Base-by-base conservation (phyloP, 2,888 invertebrate species). In the Cheilosia impressa region DNA sequence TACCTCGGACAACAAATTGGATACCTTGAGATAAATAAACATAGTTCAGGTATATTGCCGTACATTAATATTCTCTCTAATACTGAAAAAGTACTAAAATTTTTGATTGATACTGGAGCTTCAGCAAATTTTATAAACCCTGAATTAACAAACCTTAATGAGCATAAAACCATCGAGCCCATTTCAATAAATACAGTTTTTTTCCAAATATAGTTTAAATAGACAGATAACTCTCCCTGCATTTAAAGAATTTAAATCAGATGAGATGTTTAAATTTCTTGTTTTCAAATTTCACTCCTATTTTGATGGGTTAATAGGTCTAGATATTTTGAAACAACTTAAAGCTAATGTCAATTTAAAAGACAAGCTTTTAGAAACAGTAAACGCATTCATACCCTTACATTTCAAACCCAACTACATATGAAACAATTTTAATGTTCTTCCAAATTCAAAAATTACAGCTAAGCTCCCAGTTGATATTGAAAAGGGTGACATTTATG, bases 281-380 rank as follows among this genome's bases (percentile, higher is more conserved):
- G n/a, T 79, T 6, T 72, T 79, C 31, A 79, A 72, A 50, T 79
- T 79, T 38, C 71, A 72, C 17, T 27, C 38, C 7, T 79, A 72
- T 45, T 79, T 72, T n/a, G 71, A 79, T 34, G 79, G 71, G 7
- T n/a, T 58, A 17, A 41, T 41, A 34, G 58, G 58, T 38, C 10
- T 58, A 17, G 19, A 58, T 9, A 72, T 66, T 2, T 9, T 71
- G 1, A 45, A 65, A 2, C 57, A 69, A 50, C 7, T 78, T 6
- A 34, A 53, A 13, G 63, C 45, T 7, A 62, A 62, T 9, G 45
- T 17, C 7, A 45, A 62, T 43, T 15, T 62, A 3, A 62, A 45
- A 27, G 15, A 24, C 27, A 53, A 24, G 15, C n/a, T 53, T 27
- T 22, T 50, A 19, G 50, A 50, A 22, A 50, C 50, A 22, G 19